Conservation (phyloP, 2,113 vertebrate genomes). For the Spea bombifrons region DNA sequence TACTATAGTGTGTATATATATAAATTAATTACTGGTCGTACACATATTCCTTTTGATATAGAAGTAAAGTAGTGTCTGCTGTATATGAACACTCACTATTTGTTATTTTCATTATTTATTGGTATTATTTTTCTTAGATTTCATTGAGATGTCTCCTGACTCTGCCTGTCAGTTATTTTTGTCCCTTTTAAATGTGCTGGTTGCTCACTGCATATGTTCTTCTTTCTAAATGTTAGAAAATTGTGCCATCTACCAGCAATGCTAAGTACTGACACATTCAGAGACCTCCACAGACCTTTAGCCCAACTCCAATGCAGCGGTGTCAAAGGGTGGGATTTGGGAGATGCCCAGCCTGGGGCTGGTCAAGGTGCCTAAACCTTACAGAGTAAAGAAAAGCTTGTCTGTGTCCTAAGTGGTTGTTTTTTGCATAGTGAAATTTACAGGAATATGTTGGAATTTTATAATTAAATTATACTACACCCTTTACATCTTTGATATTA, state of each 20-base stretch:
- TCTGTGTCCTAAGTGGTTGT: no score
- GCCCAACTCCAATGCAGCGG: conserved; percentile 74
- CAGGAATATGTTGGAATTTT: no score
- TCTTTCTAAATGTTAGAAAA: conserved; percentile 98
- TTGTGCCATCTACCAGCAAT: conserved; percentile 99
- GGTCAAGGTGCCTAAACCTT: conserved; percentile 38
- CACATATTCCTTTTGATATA: no score
- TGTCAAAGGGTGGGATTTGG: conserved; percentile 66
- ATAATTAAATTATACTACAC: no score
- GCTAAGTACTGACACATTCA: conserved; percentile 92
- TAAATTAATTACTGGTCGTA: no score
- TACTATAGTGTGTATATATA: no score
- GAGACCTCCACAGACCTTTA: conserved; percentile 82
- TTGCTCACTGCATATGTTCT: conserved; percentile 75
- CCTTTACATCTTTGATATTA: no score
- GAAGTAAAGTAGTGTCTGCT: no score
- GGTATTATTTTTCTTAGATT: conserved; percentile 57
- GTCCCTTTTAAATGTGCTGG: conserved; percentile 83
- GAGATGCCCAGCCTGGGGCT: conserved; percentile 61
- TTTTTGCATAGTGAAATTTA: no score
- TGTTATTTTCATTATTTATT: neutral
- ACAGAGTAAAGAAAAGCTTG: neutral
- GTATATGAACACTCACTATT: no score
- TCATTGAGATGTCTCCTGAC: conserved; percentile 79
- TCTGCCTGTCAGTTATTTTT: conserved; percentile 80